phyloP scores from a whole-genome alignment of 1,140 invertebrate genomes.

The Riptortus pedestris region DNA sequence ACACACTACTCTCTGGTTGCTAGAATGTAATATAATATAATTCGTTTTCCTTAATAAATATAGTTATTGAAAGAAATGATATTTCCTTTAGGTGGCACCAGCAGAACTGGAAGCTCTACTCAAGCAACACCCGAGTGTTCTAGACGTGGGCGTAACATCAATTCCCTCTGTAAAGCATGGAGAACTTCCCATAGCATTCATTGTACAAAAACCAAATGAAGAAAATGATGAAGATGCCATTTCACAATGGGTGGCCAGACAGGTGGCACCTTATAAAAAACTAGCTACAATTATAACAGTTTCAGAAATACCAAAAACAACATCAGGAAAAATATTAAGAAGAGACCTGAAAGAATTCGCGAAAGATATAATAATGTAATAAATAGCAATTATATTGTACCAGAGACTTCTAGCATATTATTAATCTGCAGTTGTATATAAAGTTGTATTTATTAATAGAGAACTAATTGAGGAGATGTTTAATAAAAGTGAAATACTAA shows the following conservation, averaged over 20 bases:
- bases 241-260: conserved; percentile 45
- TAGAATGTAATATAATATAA: too few species aligned
- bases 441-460: too few species aligned
- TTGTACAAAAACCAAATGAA: conserved; percentile 44
- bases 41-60: too few species aligned
- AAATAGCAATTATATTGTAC: too few species aligned
- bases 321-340: conserved; percentile 63
- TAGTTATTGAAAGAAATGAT: too few species aligned
- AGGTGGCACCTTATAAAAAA: conserved; percentile 55
- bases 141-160: conserved; percentile 61
- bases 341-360: conserved; percentile 40
- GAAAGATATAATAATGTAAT: too few species aligned
- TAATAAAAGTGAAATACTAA: neutral
- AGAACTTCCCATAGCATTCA: conserved; percentile 50
- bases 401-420: too few species aligned
- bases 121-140: conserved; percentile 50
- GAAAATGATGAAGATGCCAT: conserved; percentile 41
- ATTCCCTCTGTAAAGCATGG: conserved; percentile 50
- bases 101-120: conserved; percentile 62
- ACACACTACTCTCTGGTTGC: conserved; percentile 23
- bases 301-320: conserved; percentile 57
- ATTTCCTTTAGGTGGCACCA: conserved; percentile 42
- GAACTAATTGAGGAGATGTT: neutral
- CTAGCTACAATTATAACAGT: conserved; percentile 57
- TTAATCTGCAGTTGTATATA: too few species aligned